A percentile compares a stretch with the other conserved stretches of the same genome.
Evolutionary conservation across 2,888 invertebrate genomes (phyloP).

Genomic region (Hirtodrosophila duncani): DNA sequence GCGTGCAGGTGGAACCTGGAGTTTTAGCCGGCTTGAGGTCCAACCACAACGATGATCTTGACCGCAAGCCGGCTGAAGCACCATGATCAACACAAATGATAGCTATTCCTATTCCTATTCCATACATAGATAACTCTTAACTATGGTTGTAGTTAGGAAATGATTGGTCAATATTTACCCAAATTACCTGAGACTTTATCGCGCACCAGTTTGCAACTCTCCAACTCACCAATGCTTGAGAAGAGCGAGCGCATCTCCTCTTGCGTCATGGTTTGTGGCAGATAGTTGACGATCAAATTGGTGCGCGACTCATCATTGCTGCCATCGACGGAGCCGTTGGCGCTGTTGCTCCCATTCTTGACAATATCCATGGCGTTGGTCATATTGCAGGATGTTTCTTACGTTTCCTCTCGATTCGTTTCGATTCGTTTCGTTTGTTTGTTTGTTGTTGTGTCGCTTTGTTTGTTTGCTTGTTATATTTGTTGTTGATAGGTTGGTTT

Average conservation of each 20-base stretch:
- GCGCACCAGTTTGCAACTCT: slow-evolving; percentile 97
- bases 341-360: slow-evolving; percentile 88
- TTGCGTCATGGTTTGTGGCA: slow-evolving; percentile 96
- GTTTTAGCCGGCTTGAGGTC: too few relatives aligned
- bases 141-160: too few relatives aligned
- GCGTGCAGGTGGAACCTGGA: too few relatives aligned
- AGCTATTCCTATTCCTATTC: too few relatives aligned
- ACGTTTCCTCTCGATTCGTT: slow-evolving; percentile 15
- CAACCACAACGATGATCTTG: too few relatives aligned
- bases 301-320: slow-evolving; percentile 96
- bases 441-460: slow-evolving; percentile 10
- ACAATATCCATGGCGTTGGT: slow-evolving; percentile 82
- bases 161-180: slow-evolving; percentile 74
- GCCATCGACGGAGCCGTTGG: slow-evolving; percentile 79
- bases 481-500: slow-evolving; percentile 16
- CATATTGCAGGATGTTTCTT: slow-evolving; percentile 57
- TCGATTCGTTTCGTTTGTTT: slow-evolving; percentile 12
- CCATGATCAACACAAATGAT: too few relatives aligned
- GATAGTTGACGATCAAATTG: slow-evolving; percentile 96
- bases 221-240: slow-evolving; percentile 96
- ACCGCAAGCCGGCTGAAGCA: too few relatives aligned
- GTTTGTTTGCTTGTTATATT: slow-evolving; percentile 1
- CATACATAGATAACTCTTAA: too few relatives aligned
- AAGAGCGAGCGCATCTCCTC: slow-evolving; percentile 96
- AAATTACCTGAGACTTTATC: slow-evolving; percentile 94